These are phyloP conservation scores for Sinotaia quadrata DNA, from an alignment of 2,888 invertebrate genomes.

Conservation along the genomic window DNA sequence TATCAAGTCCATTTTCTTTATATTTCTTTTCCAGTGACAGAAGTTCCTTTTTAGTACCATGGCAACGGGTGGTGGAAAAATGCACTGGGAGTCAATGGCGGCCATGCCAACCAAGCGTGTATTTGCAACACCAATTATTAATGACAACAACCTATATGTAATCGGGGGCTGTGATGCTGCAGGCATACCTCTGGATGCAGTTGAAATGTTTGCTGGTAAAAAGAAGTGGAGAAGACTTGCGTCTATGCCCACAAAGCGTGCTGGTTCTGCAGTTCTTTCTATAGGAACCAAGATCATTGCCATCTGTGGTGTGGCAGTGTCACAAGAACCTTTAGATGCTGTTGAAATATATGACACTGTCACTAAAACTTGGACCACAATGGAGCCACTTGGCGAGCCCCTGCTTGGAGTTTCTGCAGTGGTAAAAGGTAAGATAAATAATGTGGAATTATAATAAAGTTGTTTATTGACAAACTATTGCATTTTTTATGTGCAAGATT, in stretches of 20 bases:
- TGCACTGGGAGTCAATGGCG: constrained; percentile 53
- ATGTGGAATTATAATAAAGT: not conserved
- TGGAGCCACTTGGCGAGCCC: constrained; percentile 55
- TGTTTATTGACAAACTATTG: too few relatives aligned
- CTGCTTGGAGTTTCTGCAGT: constrained; percentile 66
- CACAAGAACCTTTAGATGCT: constrained; percentile 63
- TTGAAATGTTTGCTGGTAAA: constrained; percentile 55
- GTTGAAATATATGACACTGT: constrained; percentile 66
- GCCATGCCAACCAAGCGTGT: constrained; percentile 68
- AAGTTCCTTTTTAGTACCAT: too few relatives aligned
- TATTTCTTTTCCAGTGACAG: too few relatives aligned
- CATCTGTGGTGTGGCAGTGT: constrained; percentile 65
- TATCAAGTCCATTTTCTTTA: too few relatives aligned
- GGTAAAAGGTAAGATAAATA: constrained; percentile 52
- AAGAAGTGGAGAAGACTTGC: constrained; percentile 56
- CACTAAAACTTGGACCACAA: constrained; percentile 58
- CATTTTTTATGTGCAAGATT: too few relatives aligned
- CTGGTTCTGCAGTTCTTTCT: constrained; percentile 60
- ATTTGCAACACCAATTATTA: constrained; percentile 60
- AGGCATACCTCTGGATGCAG: constrained; percentile 64
- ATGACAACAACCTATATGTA: constrained; percentile 60
- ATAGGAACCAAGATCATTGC: constrained; percentile 62
- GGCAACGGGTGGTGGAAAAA: constrained; percentile 17
- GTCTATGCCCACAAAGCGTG: constrained; percentile 67
- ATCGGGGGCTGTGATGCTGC: constrained; percentile 69